These are phyloP conservation scores for Zaprionus africanus DNA, from an alignment of 1,140 invertebrate genomes.

Conservation along the genomic window DNA sequence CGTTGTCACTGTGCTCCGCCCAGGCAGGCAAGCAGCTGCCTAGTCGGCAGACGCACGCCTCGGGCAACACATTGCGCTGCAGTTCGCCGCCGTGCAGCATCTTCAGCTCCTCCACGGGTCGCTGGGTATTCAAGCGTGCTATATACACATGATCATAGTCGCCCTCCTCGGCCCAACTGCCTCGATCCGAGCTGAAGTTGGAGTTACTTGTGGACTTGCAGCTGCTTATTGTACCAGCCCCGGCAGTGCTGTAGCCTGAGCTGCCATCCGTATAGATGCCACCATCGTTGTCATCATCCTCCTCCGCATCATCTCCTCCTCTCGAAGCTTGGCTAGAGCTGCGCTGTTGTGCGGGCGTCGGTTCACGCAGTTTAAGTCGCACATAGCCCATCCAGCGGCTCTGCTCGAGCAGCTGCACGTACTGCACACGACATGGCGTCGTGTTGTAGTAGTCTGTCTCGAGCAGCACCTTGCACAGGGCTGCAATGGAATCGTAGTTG, in stretches of 20 bases:
- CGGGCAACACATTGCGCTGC: constrained; percentile 64
- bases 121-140: constrained; percentile 65
- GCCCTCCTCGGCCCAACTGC: constrained; percentile 21
- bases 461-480: constrained; percentile 86
- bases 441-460: constrained; percentile 85
- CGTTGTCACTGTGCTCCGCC: constrained; percentile 77
- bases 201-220: background rate
- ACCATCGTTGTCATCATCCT: constrained; percentile 5
- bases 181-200: constrained; percentile 3
- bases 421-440: constrained; percentile 60
- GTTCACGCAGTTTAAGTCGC: constrained; percentile 68
- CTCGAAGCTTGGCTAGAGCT: constrained; percentile 12
- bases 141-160: constrained; percentile 79
- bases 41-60: constrained; percentile 61
- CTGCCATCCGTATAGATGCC: constrained; percentile 62
- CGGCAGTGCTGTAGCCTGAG: constrained; percentile 71
- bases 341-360: background rate
- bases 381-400: constrained; percentile 82
- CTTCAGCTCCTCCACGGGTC: constrained; percentile 62
- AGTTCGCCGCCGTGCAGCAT: constrained; percentile 24
- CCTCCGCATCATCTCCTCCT: background rate
- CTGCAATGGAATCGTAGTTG: constrained; percentile 77
- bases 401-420: constrained; percentile 60
- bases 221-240: constrained; percentile 14
- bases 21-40: constrained; percentile 59